phyloP scores from a whole-genome alignment of 2,797 vertebrate species.

The Peromyscus eremicus region DNA sequence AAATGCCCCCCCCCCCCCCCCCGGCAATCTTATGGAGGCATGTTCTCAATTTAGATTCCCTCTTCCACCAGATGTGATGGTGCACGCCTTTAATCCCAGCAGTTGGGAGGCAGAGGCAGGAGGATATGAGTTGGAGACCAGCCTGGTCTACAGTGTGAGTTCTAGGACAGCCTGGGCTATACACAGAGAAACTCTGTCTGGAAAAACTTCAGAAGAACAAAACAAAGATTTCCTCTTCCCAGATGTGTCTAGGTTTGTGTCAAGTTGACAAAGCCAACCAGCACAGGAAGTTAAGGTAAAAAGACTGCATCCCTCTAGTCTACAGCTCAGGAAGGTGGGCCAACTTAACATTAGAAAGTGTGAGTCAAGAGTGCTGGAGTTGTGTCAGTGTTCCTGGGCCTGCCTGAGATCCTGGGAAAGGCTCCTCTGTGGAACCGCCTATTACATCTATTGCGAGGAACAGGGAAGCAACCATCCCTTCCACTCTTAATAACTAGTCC shows the following conservation, averaged over 20 bases:
- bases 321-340: neutral
- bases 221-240: neutral
- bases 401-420: slow-evolving; percentile 36
- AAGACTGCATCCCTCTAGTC: neutral
- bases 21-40: neutral
- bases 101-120: neutral
- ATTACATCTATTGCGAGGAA: neutral
- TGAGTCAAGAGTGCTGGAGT: slow-evolving; percentile 29
- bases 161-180: neutral
- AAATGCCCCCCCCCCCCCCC: too few relatives aligned
- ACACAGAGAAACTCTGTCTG: neutral
- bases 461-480: neutral
- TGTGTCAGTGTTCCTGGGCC: neutral
- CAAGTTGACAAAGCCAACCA: neutral
- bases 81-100: neutral
- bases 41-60: neutral
- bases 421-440: neutral
- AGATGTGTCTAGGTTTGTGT: neutral
- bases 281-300: neutral
- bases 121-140: neutral
- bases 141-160: neutral
- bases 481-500: slow-evolving; percentile 44
- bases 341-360: neutral
- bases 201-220: neutral
- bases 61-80: neutral